Conservation (phyloP, 1,140 invertebrate species). For the Drosophila insularis region DNA sequence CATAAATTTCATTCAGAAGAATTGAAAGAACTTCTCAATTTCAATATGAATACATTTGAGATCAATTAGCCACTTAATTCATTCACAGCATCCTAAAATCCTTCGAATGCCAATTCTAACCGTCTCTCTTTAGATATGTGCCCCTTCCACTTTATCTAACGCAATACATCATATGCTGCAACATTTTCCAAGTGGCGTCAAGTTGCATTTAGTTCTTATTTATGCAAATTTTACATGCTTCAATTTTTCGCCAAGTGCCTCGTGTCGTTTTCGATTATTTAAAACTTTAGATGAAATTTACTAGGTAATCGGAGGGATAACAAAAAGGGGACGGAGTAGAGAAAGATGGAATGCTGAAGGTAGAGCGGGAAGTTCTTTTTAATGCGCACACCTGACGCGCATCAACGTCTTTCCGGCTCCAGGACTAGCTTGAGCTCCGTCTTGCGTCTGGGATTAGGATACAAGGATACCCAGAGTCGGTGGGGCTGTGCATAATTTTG, state of each 20-base stretch:
- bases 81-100: neutral
- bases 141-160: slow-evolving; percentile 8
- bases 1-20: slow-evolving; percentile 51
- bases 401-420: slow-evolving; percentile 57
- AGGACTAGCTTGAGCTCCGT: slow-evolving; percentile 17
- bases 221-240: slow-evolving; percentile 81
- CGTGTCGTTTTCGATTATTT: slow-evolving; percentile 80
- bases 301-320: slow-evolving; percentile 13
- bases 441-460: slow-evolving; percentile 43
- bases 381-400: slow-evolving; percentile 80
- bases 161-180: slow-evolving; percentile 69
- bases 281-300: slow-evolving; percentile 73
- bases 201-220: slow-evolving; percentile 81
- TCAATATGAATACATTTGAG: neutral
- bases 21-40: slow-evolving; percentile 1
- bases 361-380: slow-evolving; percentile 44
- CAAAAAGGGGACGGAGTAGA: too few species aligned
- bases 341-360: neutral
- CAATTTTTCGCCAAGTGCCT: slow-evolving; percentile 77
- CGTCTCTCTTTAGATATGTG: neutral
- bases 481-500: slow-evolving; percentile 71
- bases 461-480: neutral
- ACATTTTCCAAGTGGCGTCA: slow-evolving; percentile 67
- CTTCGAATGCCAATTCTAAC: neutral
- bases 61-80: neutral